Conservation (phyloP, 1,140 invertebrate species). For the Papilio aristodemus region DNA sequence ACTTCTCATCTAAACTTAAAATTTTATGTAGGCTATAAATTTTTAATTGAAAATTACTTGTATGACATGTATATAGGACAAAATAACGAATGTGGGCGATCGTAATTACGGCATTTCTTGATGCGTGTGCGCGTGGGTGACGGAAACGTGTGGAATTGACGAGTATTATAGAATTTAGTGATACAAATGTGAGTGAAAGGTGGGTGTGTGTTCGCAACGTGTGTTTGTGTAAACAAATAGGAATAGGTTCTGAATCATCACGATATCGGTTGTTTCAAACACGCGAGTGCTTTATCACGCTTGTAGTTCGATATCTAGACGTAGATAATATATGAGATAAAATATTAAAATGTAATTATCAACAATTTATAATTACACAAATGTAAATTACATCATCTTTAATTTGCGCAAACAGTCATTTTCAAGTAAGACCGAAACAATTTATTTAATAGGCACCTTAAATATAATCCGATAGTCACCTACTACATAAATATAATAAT, state of each 20-base stretch:
- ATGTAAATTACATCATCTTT: not conserved
- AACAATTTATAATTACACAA: slow-evolving; percentile 8
- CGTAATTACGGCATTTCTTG: slow-evolving; percentile 26
- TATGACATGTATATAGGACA: slow-evolving; percentile 6
- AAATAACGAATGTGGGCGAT: slow-evolving; percentile 29
- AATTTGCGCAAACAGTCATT: slow-evolving; percentile 5
- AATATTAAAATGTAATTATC: not conserved
- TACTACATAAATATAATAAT: too few species aligned
- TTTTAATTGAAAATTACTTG: slow-evolving; percentile 7
- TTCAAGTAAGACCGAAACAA: not conserved
- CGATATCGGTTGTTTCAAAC: slow-evolving; percentile 5
- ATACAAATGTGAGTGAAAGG: not conserved
- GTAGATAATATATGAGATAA: slow-evolving; percentile 8
- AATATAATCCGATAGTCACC: too few species aligned
- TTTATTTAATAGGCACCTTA: not conserved
- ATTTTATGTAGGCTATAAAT: not conserved
- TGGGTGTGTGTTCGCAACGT: not conserved
- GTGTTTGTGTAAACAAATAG: slow-evolving; percentile 9
- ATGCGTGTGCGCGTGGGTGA: not conserved
- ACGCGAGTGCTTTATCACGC: slow-evolving; percentile 2
- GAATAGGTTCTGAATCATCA: slow-evolving; percentile 8
- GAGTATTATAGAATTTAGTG: not conserved
- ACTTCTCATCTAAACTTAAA: slow-evolving; percentile 2
- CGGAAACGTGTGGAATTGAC: slow-evolving; percentile 21
- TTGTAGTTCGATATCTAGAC: not conserved